Percentiles rank a stretch among this genome's conserved stretches.
These are phyloP conservation scores for Crocodylus rhombifer DNA, from an alignment of 2,797 vertebrate species.

Conservation along the genomic window DNA sequence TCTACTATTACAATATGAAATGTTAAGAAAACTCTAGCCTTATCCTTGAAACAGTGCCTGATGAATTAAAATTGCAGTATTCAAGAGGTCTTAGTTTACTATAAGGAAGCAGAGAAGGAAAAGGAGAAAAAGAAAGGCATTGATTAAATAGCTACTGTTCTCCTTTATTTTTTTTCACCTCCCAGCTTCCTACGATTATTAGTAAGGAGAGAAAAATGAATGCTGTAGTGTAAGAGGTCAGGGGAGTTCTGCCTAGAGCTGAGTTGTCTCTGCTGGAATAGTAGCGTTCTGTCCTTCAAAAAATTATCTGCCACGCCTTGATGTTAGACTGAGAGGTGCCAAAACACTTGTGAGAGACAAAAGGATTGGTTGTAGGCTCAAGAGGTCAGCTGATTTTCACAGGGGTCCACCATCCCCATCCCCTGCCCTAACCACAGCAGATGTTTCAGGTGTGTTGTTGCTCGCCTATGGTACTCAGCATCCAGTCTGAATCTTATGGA, in stretches of 20 bases:
- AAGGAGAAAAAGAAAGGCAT: not conserved
- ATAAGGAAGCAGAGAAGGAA: not conserved
- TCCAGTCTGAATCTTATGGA: no score
- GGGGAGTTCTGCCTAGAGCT: not conserved
- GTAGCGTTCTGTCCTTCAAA: no score
- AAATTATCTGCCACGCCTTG: no score
- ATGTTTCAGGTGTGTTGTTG: no score
- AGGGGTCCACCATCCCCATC: no score
- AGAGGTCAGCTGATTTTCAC: no score
- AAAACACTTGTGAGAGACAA: no score
- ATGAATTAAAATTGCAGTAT: not conserved
- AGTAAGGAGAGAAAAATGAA: not conserved
- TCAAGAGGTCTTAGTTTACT: not conserved
- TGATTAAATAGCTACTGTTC: not conserved
- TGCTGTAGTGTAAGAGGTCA: not conserved
- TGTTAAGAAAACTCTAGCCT: not conserved
- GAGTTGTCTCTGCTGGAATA: not conserved
- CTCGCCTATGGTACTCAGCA: no score
- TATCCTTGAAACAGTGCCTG: not conserved
- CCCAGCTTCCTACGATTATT: not conserved
- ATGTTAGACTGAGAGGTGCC: no score
- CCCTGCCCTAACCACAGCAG: no score
- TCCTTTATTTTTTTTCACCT: not conserved
- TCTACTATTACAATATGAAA: not conserved
- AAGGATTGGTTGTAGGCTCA: no score